Percentiles rank a stretch among this genome's conserved stretches.
phyloP scores from a whole-genome alignment of 2,113 vertebrate species.

The Lophius piscatorius region DNA sequence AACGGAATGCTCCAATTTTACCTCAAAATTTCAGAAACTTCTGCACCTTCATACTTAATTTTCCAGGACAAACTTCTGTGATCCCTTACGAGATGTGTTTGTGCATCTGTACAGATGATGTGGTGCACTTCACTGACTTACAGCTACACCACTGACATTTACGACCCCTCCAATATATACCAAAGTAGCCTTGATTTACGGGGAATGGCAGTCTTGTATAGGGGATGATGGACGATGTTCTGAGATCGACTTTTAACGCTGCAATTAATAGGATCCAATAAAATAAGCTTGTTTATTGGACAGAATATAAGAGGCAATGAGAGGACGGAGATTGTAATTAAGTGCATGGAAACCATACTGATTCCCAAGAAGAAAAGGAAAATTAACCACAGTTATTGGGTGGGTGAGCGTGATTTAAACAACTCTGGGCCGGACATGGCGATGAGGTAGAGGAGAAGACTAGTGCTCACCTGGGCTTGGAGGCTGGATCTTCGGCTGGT shows the following conservation, averaged over 20 bases:
- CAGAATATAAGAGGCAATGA: conserved; percentile 29
- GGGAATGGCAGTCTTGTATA: conserved; percentile 14
- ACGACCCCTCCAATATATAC: conserved; percentile 14
- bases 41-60: no score
- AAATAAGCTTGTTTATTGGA: conserved; percentile 56
- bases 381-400: conserved; percentile 4
- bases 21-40: no score
- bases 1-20: no score
- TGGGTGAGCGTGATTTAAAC: background rate
- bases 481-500: conserved; percentile 95
- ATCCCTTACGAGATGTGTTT: conserved; percentile 7
- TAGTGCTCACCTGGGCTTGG: conserved; percentile 91
- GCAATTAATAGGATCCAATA: conserved; percentile 63
- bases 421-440: background rate
- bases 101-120: conserved; percentile 33
- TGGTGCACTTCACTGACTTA: conserved; percentile 20
- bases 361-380: conserved; percentile 1
- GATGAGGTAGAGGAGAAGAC: background rate
- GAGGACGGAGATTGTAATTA: conserved; percentile 29
- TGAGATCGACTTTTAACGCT: conserved; percentile 44
- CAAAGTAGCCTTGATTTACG: conserved; percentile 45
- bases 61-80: no score
- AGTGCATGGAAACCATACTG: conserved; percentile 7
- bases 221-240: conserved; percentile 39
- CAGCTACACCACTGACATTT: conserved; percentile 18